Evolutionary conservation across 2,888 invertebrate genomes (phyloP).

Genomic region (Eristalis arbustorum): DNA sequence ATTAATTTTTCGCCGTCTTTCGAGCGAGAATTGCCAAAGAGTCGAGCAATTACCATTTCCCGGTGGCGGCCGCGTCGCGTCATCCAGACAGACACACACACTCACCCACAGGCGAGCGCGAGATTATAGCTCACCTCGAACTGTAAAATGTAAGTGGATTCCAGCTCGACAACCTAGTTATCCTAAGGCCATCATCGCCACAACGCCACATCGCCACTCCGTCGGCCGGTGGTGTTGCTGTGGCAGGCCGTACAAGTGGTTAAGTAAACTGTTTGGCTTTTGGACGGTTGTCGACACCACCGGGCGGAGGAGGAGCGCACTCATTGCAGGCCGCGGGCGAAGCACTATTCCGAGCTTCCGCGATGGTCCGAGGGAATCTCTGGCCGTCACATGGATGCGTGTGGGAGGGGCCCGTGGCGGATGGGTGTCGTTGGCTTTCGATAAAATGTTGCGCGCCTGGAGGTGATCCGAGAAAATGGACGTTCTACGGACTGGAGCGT

Average conservation of each 20-base stretch:
- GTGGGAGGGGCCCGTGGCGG: neutral
- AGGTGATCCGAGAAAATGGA: neutral
- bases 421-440: neutral
- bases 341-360: neutral
- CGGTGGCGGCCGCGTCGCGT: neutral
- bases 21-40: slow-evolving; percentile 49
- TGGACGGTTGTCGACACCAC: slow-evolving; percentile 40
- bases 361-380: neutral
- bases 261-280: slow-evolving; percentile 55
- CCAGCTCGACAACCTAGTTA: slow-evolving; percentile 54
- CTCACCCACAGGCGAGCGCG: slow-evolving; percentile 11
- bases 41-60: slow-evolving; percentile 59
- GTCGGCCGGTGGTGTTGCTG: neutral
- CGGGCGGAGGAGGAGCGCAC: slow-evolving; percentile 46
- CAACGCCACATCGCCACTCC: neutral
- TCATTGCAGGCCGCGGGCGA: too few species aligned
- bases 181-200: slow-evolving; percentile 64
- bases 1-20: slow-evolving; percentile 16
- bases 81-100: neutral
- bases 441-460: neutral
- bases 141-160: slow-evolving; percentile 61
- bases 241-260: slow-evolving; percentile 13
- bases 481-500: neutral
- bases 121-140: slow-evolving; percentile 53
- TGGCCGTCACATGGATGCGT: neutral